phyloP scores from a whole-genome alignment of 2,797 vertebrate genomes.

The Varecia variegata region DNA sequence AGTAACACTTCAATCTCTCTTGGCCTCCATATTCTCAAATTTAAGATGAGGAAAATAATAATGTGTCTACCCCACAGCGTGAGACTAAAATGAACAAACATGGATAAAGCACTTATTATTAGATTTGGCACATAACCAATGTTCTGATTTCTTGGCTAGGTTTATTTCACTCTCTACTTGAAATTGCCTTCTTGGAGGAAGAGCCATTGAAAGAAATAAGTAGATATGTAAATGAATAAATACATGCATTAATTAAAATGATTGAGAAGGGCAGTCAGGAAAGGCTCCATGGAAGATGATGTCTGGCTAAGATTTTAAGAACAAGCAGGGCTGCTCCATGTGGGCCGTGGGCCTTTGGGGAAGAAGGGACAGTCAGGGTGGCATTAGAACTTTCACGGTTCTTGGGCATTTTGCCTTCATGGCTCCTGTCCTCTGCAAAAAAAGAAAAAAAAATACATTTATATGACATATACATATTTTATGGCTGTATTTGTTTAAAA shows the following conservation, averaged over 20 bases:
- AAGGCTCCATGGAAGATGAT: neutral
- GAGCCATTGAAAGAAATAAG: neutral
- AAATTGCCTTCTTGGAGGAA: neutral
- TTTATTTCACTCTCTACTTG: constrained; percentile 28
- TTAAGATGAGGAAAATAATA: neutral
- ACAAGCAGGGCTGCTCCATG: neutral
- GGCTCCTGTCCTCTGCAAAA: neutral
- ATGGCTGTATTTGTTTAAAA: neutral
- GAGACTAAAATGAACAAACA: neutral
- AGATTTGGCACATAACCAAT: neutral
- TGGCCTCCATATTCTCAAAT: neutral
- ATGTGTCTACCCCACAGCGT: neutral
- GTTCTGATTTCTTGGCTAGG: neutral
- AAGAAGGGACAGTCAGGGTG: neutral
- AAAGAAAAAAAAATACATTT: neutral
- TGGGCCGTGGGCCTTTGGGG: neutral
- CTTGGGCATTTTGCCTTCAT: neutral
- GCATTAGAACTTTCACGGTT: neutral
- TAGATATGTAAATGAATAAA: constrained; percentile 11
- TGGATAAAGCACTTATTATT: neutral
- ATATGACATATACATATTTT: neutral
- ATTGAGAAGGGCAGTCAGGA: neutral
- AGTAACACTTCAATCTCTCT: neutral
- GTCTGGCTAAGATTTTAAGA: neutral
- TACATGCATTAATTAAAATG: constrained; percentile 18